Percentiles rank a stretch among this genome's conserved stretches.
Conservation (phyloP, 1,140 invertebrate species). For the Euschistus heros region DNA sequence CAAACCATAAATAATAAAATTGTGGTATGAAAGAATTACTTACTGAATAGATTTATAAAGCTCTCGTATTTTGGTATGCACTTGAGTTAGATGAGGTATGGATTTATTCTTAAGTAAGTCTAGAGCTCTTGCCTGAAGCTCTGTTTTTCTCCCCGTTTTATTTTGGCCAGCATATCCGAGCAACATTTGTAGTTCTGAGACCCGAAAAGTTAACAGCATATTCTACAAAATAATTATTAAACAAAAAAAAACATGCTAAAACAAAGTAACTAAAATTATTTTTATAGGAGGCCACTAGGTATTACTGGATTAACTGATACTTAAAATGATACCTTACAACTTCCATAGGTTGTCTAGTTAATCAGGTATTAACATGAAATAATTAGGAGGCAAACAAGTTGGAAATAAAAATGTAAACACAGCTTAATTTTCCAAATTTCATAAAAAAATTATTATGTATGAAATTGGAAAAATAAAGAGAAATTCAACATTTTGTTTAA, state of each 20-base stretch:
- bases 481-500: background rate
- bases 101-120: slow-evolving; percentile 62
- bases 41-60: slow-evolving; percentile 62
- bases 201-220: slow-evolving; percentile 74
- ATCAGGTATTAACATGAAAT: no score
- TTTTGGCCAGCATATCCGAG: slow-evolving; percentile 74
- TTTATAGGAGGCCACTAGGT: background rate
- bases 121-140: slow-evolving; percentile 67
- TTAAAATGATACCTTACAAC: background rate
- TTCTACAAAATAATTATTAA: slow-evolving; percentile 38
- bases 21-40: slow-evolving; percentile 33
- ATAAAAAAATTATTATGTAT: background rate
- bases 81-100: slow-evolving; percentile 38
- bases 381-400: no score
- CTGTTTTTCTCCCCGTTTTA: slow-evolving; percentile 75
- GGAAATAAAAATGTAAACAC: background rate
- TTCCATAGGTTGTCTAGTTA: background rate
- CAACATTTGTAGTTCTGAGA: slow-evolving; percentile 74
- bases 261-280: background rate
- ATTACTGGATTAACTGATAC: background rate
- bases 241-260: no score
- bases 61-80: slow-evolving; percentile 70
- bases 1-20: background rate
- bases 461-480: background rate
- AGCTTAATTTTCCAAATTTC: background rate